A percentile compares a stretch with the other conserved stretches of the same genome.
Conservation (phyloP, 2,888 invertebrate genomes). For the Idaea biselata region DNA sequence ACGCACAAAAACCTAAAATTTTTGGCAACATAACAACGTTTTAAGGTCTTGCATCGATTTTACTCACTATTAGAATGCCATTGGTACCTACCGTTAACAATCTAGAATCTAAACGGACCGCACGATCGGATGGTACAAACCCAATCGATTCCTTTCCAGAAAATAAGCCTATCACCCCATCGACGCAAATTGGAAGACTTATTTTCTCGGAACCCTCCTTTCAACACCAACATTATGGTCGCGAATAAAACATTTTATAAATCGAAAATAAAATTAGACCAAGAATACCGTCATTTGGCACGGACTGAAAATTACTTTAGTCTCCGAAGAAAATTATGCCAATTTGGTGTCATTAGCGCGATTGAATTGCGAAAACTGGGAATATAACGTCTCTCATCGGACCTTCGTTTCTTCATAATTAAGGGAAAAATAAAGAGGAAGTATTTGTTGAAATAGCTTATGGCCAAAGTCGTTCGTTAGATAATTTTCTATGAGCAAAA, state of each 20-base stretch:
- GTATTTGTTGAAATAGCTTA: not conserved
- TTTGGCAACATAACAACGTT: no score
- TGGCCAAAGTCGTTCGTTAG: no score
- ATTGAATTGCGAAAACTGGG: conserved; percentile 23
- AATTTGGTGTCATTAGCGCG: conserved; percentile 53
- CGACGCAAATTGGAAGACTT: not conserved
- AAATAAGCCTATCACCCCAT: not conserved
- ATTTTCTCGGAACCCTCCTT: not conserved
- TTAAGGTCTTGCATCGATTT: no score
- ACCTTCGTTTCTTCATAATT: conserved; percentile 23
- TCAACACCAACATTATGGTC: not conserved
- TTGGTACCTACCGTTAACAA: no score
- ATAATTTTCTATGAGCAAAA: no score
- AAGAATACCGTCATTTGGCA: conserved; percentile 30
- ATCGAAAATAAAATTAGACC: conserved; percentile 12
- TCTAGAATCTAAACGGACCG: no score
- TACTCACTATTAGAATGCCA: no score
- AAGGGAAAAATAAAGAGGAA: conserved; percentile 15
- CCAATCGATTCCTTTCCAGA: not conserved
- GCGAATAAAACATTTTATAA: not conserved
- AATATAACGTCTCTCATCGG: conserved; percentile 21
- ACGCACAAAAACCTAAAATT: no score
- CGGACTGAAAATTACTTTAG: conserved; percentile 30
- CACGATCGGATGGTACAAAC: not conserved
- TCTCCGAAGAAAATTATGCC: conserved; percentile 48